Percentiles rank a stretch among this genome's conserved stretches.
phyloP scores from a whole-genome alignment of 2,797 vertebrate species.

The Gallirallus australis region DNA sequence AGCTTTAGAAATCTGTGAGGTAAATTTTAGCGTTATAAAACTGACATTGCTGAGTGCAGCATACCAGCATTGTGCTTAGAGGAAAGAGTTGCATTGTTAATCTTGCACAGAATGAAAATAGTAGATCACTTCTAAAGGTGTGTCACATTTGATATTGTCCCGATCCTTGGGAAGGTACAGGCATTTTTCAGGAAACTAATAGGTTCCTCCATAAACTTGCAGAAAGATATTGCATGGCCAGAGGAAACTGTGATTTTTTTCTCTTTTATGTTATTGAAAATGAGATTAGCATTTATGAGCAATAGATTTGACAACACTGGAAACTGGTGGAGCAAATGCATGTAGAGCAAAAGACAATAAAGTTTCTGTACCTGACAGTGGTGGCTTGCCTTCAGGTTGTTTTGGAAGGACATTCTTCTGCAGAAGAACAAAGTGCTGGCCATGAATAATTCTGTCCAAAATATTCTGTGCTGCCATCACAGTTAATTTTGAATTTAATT shows the following conservation, averaged over 20 bases:
- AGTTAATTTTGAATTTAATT: neutral
- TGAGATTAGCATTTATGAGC: neutral
- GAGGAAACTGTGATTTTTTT: neutral
- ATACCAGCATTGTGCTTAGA: neutral
- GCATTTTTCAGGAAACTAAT: neutral
- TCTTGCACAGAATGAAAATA: neutral
- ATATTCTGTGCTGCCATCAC: neutral
- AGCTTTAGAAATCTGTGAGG: neutral
- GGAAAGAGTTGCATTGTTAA: neutral
- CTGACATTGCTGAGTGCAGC: neutral
- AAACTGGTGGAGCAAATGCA: neutral
- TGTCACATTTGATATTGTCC: neutral
- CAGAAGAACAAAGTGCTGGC: neutral
- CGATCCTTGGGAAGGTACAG: neutral
- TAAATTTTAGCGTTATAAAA: neutral
- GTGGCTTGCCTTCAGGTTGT: neutral
- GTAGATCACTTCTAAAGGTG: neutral
- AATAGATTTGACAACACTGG: neutral
- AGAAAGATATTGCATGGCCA: neutral
- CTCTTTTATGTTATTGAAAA: neutral
- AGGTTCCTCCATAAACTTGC: neutral
- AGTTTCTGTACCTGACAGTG: neutral
- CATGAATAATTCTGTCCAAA: neutral
- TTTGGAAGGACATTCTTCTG: neutral
- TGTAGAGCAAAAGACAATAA: neutral